phyloP scores from a whole-genome alignment of 2,797 vertebrate genomes.

The Netta rufina region DNA sequence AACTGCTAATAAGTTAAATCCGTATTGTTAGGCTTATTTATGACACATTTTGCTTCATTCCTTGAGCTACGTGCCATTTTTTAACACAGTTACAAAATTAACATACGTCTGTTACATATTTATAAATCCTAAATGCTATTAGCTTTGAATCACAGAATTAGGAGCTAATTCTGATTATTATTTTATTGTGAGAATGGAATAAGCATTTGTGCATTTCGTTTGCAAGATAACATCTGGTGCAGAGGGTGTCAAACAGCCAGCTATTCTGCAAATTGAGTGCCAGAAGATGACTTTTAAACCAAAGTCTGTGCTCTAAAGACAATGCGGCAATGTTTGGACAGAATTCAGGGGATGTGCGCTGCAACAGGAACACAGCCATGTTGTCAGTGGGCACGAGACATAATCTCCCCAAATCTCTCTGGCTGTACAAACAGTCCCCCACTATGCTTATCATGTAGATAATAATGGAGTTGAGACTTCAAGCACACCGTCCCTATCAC shows the following conservation, averaged over 20 bases:
- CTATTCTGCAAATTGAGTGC: background rate
- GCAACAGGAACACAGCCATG: background rate
- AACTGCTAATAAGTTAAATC: slow-evolving; percentile 54
- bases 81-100: slow-evolving; percentile 17
- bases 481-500: background rate
- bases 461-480: background rate
- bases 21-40: slow-evolving; percentile 52
- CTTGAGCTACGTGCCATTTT: background rate
- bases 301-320: slow-evolving; percentile 20
- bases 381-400: background rate
- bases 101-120: slow-evolving; percentile 39
- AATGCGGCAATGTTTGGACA: slow-evolving; percentile 19
- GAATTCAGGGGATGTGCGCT: background rate
- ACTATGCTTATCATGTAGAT: background rate
- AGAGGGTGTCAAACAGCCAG: slow-evolving; percentile 26
- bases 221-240: slow-evolving; percentile 58
- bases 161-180: slow-evolving; percentile 44
- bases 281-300: slow-evolving; percentile 41
- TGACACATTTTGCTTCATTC: slow-evolving; percentile 61
- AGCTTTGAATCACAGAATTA: slow-evolving; percentile 31
- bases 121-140: slow-evolving; percentile 51
- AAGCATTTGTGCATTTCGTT: slow-evolving; percentile 49
- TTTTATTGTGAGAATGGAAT: slow-evolving; percentile 47
- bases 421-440: background rate
- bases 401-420: accelerated